Evolutionary conservation across 1,140 invertebrate genomes (phyloP).

Genomic region (Formica exsecta): DNA sequence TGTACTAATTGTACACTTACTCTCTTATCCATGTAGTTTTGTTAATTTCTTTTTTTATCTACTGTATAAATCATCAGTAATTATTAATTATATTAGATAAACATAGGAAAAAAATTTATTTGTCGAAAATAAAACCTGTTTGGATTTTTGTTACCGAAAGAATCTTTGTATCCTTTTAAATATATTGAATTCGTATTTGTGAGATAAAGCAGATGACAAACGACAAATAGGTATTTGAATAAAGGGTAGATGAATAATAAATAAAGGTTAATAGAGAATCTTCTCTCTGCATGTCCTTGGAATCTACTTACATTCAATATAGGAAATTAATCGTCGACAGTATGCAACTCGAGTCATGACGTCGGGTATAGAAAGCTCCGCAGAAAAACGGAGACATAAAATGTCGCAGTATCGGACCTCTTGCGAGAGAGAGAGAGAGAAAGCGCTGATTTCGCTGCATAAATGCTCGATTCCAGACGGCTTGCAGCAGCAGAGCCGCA

Average conservation of each 20-base stretch:
- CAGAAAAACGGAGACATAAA: neutral
- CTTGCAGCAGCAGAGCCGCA: conserved; percentile 1
- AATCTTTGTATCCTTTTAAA: neutral
- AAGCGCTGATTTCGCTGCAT: conserved; percentile 1
- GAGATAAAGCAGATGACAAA: neutral
- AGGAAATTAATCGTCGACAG: neutral
- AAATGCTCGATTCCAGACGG: conserved; percentile 4
- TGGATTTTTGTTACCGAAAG: neutral
- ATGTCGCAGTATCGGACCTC: neutral
- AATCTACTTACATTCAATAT: neutral
- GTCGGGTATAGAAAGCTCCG: too few relatives aligned
- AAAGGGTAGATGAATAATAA: neutral
- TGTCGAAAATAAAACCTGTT: neutral
- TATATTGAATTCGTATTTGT: neutral
- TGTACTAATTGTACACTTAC: conserved; percentile 28
- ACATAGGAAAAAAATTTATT: neutral
- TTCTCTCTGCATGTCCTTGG: neutral
- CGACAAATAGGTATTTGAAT: neutral
- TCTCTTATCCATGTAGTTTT: neutral
- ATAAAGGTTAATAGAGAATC: neutral
- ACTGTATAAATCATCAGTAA: neutral
- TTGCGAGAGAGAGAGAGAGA: neutral
- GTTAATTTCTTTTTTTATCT: conserved; percentile 12
- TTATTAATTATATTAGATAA: neutral
- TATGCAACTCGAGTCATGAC: neutral